Conservation (phyloP, 2,797 vertebrate species). For the Mus minutoides region DNA sequence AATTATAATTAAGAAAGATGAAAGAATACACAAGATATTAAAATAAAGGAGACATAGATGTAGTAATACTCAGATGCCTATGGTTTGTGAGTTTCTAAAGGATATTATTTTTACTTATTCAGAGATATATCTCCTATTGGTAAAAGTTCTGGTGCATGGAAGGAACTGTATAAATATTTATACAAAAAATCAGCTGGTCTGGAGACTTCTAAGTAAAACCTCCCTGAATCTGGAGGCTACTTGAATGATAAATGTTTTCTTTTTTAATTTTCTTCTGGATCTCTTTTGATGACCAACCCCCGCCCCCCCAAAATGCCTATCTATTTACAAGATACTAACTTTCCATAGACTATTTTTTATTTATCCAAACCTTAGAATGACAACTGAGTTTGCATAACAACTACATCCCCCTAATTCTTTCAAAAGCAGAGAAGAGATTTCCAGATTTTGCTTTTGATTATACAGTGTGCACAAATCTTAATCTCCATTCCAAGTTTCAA, state of each 20-base stretch:
- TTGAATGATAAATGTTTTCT: neutral
- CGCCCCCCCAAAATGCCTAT: neutral
- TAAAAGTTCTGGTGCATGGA: neutral
- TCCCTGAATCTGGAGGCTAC: neutral
- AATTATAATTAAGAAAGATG: neutral
- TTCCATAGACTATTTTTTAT: neutral
- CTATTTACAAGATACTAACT: neutral
- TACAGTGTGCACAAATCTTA: neutral
- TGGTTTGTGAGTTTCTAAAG: neutral
- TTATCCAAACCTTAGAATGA: neutral
- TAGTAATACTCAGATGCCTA: neutral
- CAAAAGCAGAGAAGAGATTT: slow-evolving; percentile 3
- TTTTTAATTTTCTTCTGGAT: neutral
- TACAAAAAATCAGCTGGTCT: neutral
- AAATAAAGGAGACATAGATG: neutral
- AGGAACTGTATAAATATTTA: slow-evolving; percentile 18
- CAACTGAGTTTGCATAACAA: neutral
- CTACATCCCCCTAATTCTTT: neutral
- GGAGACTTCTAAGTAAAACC: neutral
- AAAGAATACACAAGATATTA: neutral
- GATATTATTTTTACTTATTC: neutral
- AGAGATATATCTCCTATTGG: neutral
- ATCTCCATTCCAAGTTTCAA: neutral
- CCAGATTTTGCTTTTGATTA: neutral
- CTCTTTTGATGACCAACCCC: neutral